phyloP scores from a whole-genome alignment of 37 sponge, comb jelly and placozoan species.

The Lycopodina hypogea region DNA sequence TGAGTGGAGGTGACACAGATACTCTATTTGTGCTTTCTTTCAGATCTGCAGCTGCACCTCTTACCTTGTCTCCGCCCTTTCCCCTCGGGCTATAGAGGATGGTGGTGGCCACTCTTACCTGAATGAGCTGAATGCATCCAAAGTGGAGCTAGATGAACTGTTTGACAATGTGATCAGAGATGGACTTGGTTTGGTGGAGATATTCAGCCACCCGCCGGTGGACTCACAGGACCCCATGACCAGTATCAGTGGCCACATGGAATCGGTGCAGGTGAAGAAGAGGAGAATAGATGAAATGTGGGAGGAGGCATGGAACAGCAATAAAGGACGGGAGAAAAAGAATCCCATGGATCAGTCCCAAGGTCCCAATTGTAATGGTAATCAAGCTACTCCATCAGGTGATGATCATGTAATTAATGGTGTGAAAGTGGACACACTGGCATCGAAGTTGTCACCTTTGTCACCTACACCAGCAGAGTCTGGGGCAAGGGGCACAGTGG shows the following conservation, averaged over 20 bases:
- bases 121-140: not conserved
- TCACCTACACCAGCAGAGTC: too few relatives aligned
- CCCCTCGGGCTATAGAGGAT: not conserved
- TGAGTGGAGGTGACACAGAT: too few relatives aligned
- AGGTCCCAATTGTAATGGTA: not conserved
- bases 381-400: not conserved
- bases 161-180: not conserved
- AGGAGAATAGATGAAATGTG: conserved; percentile 15
- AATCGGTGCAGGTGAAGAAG: not conserved
- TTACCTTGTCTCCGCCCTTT: not conserved
- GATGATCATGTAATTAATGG: not conserved
- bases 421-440: too few relatives aligned
- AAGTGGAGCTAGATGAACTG: not conserved
- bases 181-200: conserved; percentile 5
- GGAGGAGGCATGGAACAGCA: conserved; percentile 3
- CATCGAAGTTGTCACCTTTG: too few relatives aligned
- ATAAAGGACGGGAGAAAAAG: not conserved
- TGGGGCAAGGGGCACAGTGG: not conserved
- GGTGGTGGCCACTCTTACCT: not conserved
- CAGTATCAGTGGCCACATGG: conserved; percentile 3
- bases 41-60: not conserved
- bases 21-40: not conserved
- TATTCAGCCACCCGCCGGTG: conserved; percentile 6
- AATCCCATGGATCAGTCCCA: not conserved
- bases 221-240: not conserved